These are phyloP conservation scores for Eristalis tenax DNA, from an alignment of 2,888 invertebrate genomes.

Conservation along the genomic window DNA sequence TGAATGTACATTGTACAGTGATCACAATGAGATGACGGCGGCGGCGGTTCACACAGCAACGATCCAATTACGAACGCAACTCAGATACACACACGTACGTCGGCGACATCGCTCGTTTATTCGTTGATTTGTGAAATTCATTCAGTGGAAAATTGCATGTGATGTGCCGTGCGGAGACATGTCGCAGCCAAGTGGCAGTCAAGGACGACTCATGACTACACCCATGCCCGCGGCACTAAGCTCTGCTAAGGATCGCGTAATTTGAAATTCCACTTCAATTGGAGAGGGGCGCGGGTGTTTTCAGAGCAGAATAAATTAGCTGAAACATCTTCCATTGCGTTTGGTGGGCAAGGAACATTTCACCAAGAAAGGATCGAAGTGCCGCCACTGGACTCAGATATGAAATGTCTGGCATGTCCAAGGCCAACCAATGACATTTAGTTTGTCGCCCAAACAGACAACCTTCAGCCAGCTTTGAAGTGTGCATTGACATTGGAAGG, in stretches of 20 bases:
- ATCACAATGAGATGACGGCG: conserved; percentile 30
- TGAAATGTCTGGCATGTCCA: too few relatives aligned
- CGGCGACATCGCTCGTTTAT: neutral
- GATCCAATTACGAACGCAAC: conserved; percentile 38
- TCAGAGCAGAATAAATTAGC: too few relatives aligned
- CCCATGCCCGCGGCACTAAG: neutral
- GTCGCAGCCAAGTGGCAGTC: conserved; percentile 30
- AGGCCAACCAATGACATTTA: too few relatives aligned
- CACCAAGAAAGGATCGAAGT: too few relatives aligned
- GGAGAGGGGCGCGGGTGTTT: neutral
- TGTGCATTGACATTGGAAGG: too few relatives aligned
- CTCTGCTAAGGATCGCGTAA: conserved; percentile 4
- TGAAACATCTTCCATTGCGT: too few relatives aligned
- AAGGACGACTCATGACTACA: conserved; percentile 36
- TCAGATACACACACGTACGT: neutral
- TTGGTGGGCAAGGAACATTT: too few relatives aligned
- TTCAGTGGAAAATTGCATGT: conserved; percentile 50
- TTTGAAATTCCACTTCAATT: conserved; percentile 2
- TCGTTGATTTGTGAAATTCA: conserved; percentile 1
- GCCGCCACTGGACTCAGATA: too few relatives aligned
- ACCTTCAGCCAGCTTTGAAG: too few relatives aligned
- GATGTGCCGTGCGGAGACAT: neutral
- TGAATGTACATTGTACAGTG: conserved; percentile 14
- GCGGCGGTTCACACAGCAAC: neutral
- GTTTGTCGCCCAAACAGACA: too few relatives aligned